Evolutionary conservation across 2,797 vertebrate genomes (phyloP).

Genomic region (Masticophis lateralis): DNA sequence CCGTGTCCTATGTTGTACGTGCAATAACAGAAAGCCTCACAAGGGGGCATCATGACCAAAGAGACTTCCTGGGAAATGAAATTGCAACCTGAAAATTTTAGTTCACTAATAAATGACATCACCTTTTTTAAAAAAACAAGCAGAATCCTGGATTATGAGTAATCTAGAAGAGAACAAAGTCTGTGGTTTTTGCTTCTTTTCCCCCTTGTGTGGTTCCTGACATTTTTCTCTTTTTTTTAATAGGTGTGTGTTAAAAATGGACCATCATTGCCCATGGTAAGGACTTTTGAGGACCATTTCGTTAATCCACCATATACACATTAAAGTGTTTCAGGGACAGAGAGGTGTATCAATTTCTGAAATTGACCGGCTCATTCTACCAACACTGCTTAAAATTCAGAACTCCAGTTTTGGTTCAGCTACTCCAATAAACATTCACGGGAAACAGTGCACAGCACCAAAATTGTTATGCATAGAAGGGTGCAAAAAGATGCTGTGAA

Average conservation of each 20-base stretch:
- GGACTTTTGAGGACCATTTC: neutral
- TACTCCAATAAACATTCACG: conserved; percentile 11
- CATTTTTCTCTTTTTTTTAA: conserved; percentile 48
- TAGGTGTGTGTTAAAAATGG: conserved; percentile 98
- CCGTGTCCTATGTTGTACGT: neutral
- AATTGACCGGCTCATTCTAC: neutral
- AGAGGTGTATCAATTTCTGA: neutral
- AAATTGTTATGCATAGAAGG: neutral
- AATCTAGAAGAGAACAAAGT: neutral
- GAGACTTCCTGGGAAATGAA: neutral
- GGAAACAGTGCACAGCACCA: neutral
- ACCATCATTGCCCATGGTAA: conserved; percentile 98
- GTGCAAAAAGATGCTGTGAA: conserved; percentile 10
- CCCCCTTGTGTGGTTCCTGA: neutral
- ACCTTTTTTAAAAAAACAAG: neutral
- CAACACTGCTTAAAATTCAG: neutral
- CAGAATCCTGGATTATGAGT: neutral
- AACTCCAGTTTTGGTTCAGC: neutral
- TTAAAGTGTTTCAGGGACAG: neutral
- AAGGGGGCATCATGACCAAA: neutral
- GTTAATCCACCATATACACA: neutral
- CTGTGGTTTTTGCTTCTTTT: conserved; percentile 3
- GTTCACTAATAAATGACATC: neutral
- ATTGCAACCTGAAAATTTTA: neutral
- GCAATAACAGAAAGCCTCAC: neutral